Percentiles rank a stretch among this genome's conserved stretches.
phyloP scores from a whole-genome alignment of 2,888 invertebrate species.

The Polymixis flavicincta region DNA sequence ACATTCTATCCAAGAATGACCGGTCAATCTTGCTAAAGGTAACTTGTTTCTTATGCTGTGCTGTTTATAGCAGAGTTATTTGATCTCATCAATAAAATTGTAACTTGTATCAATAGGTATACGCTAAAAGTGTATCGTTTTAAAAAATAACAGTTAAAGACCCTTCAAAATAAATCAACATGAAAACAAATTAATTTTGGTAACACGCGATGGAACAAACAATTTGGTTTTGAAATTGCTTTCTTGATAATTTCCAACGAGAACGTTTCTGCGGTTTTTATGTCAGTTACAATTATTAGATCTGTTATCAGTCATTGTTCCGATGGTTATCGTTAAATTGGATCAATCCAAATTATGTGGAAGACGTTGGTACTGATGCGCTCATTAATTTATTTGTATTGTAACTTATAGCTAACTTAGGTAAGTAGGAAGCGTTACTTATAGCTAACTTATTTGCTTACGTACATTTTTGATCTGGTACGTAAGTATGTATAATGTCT shows the following conservation, averaged over 20 bases:
- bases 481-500: no score
- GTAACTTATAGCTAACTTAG: neutral
- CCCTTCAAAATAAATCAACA: constrained; percentile 77
- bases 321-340: constrained; percentile 77
- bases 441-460: neutral
- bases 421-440: neutral
- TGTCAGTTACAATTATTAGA: constrained; percentile 80
- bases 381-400: constrained; percentile 5
- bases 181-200: constrained; percentile 85
- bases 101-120: neutral
- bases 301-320: constrained; percentile 74
- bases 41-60: constrained; percentile 18
- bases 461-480: neutral
- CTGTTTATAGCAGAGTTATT: neutral
- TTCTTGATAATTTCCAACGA: constrained; percentile 80
- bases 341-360: constrained; percentile 63
- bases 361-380: constrained; percentile 27
- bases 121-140: constrained; percentile 5
- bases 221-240: constrained; percentile 83
- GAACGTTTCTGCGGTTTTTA: constrained; percentile 80
- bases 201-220: constrained; percentile 85
- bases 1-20: neutral
- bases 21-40: constrained; percentile 6
- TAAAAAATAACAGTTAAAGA: constrained; percentile 37
- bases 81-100: neutral